Conservation (phyloP, 2,888 invertebrate species). For the Pseudeuparius sepicola region DNA sequence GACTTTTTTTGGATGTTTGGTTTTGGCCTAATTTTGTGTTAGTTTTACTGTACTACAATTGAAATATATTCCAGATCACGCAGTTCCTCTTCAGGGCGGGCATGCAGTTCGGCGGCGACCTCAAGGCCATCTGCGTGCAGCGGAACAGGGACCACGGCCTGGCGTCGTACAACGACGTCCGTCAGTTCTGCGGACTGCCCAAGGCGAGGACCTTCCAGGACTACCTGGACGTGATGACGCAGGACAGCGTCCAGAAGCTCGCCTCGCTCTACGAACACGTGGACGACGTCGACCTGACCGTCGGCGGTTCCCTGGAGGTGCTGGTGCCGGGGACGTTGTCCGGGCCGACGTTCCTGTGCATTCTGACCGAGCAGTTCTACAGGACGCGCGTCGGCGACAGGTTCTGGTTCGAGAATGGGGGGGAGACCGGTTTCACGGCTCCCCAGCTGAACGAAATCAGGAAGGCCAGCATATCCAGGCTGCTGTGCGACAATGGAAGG, state of each 20-base stretch:
- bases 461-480: slow-evolving; percentile 63
- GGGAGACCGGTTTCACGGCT: slow-evolving; percentile 35
- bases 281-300: slow-evolving; percentile 78
- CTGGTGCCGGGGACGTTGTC: slow-evolving; percentile 67
- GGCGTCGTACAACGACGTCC: slow-evolving; percentile 65
- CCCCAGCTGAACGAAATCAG: slow-evolving; percentile 67
- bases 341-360: slow-evolving; percentile 83
- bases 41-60: no score
- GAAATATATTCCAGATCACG: slow-evolving; percentile 54
- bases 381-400: slow-evolving; percentile 78
- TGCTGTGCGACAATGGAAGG: slow-evolving; percentile 74
- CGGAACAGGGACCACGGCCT: slow-evolving; percentile 80
- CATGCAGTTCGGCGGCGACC: slow-evolving; percentile 66
- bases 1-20: no score
- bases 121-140: slow-evolving; percentile 75
- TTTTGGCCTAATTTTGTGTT: no score
- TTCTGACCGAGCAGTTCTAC: slow-evolving; percentile 79
- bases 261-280: slow-evolving; percentile 55
- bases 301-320: slow-evolving; percentile 71
- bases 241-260: slow-evolving; percentile 56
- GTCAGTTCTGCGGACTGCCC: slow-evolving; percentile 65
- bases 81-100: slow-evolving; percentile 54
- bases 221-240: slow-evolving; percentile 56
- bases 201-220: slow-evolving; percentile 60
- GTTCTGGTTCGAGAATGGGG: slow-evolving; percentile 70